Base-by-base conservation (phyloP, 2,888 invertebrate genomes). In the Vandiemenella viatica region DNA sequence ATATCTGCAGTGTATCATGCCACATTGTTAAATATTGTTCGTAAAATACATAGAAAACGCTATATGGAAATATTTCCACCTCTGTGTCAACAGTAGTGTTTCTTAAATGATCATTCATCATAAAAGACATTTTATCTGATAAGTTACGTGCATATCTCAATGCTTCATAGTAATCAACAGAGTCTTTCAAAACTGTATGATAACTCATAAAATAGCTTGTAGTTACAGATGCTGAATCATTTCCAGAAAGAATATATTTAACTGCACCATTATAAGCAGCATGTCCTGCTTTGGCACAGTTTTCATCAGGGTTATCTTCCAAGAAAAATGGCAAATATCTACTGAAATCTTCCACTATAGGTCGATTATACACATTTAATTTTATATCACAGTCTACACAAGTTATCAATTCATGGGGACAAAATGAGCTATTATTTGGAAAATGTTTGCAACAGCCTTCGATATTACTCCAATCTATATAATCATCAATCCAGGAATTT, bases 401-500 rank as follows among this genome's bases (percentile, higher is more conserved):
- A 4, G 20, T 21, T 16, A 15, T 5, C 8, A 13, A 21, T n/a
- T 42, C 32, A 49, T 55, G 10, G 59, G 55, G 80, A 63, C 83
- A 84, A 62, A 81, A 83, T 22, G 70, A 73, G 46, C 69, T 67
- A 57, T 75, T 74, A 1, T 61, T 58, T 49, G 68, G 68, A 49
- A 70, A 67, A 56, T 74, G 74, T 58, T 69, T 73, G 63, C 89
- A 90, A 37, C 67, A 67, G 0, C 62, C 55, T 1, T 71, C 58
- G 1, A 74, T 64, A 5, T 69, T 63, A 2, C 81, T 67, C 95
- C 96, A 97, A 67, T 91, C 91, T 62, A 92, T 80, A 69, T 90
- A 97, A 66, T 96, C 96, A 64, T 97, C 97, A 51, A 98, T 64
- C 97, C 97, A 98, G 47, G 90, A 90, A 45, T 84, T 80, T 3